A percentile compares a stretch with the other conserved stretches of the same genome.
Evolutionary conservation across 1,140 invertebrate species (phyloP).

Genomic region (Drosophila nigromelanica): DNA sequence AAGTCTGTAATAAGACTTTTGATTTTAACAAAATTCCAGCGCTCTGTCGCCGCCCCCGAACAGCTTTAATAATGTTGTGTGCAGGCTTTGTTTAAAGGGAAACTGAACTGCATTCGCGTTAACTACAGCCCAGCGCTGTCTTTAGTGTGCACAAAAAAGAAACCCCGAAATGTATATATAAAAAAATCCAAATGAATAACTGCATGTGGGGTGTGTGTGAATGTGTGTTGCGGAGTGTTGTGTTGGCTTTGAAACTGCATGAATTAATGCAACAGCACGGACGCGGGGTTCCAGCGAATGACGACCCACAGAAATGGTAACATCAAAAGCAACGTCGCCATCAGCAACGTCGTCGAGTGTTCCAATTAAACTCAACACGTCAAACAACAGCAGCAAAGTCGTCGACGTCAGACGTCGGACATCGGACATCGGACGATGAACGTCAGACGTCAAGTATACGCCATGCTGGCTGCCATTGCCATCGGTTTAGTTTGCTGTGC

Average conservation of each 20-base stretch:
- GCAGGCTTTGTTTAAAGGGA: constrained; percentile 12
- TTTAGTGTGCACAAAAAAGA: constrained; percentile 43
- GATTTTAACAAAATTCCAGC: constrained; percentile 62
- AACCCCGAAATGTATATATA: constrained; percentile 10
- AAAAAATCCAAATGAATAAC: constrained; percentile 45
- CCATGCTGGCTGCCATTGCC: constrained; percentile 49
- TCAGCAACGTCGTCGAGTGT: constrained; percentile 61
- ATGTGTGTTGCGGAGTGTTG: constrained; percentile 23
- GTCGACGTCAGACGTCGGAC: constrained; percentile 21
- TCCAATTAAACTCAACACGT: constrained; percentile 80
- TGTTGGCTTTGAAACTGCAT: constrained; percentile 63
- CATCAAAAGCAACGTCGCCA: constrained; percentile 62
- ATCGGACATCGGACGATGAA: constrained; percentile 18
- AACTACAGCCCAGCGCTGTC: constrained; percentile 50
- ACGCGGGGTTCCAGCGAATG: constrained; percentile 9
- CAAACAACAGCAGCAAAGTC: constrained; percentile 63
- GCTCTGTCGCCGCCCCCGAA: constrained; percentile 12
- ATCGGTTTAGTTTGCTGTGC: constrained; percentile 35
- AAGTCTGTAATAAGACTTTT: constrained; percentile 57
- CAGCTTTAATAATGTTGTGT: constrained; percentile 63
- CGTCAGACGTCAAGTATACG: constrained; percentile 69
- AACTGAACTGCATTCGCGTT: constrained; percentile 17
- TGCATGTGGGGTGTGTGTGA: constrained; percentile 4
- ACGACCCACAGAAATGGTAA: constrained; percentile 48
- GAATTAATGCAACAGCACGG: constrained; percentile 67